Percentiles rank a stretch among this genome's conserved stretches.
phyloP scores from a whole-genome alignment of 2,888 invertebrate species.

The Rotaria sp. region DNA sequence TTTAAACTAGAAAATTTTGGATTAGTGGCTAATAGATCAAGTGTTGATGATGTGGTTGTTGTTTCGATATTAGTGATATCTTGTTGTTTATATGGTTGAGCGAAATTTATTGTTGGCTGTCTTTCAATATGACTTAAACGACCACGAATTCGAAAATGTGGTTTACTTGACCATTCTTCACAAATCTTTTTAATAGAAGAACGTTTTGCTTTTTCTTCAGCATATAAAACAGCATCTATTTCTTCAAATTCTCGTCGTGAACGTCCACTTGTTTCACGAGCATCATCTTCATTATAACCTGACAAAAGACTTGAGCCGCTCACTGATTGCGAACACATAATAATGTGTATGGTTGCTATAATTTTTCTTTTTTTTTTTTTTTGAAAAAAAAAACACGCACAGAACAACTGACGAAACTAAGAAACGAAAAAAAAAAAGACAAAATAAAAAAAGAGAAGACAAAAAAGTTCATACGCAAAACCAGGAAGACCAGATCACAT shows the following conservation, averaged over 20 bases:
- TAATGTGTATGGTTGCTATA: slow-evolving; percentile 1
- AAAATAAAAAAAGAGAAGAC: background rate
- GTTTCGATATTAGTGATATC: background rate
- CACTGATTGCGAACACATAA: slow-evolving; percentile 2
- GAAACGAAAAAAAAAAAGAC: background rate
- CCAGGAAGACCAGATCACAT: background rate
- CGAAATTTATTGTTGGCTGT: background rate
- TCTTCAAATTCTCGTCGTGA: slow-evolving; percentile 18
- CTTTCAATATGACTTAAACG: background rate
- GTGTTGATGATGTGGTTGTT: background rate
- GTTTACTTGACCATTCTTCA: slow-evolving; percentile 27
- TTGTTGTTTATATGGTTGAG: background rate
- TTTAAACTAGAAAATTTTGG: background rate
- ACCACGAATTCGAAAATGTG: slow-evolving; percentile 28
- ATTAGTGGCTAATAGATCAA: background rate
- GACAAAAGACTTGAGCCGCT: slow-evolving; percentile 28
- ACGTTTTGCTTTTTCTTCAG: background rate
- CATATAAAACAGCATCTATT: background rate
- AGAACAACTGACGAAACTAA: background rate
- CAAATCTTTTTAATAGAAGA: background rate
- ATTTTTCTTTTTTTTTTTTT: background rate
- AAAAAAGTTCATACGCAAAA: background rate
- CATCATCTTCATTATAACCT: slow-evolving; percentile 24
- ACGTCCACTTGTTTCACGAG: slow-evolving; percentile 2
- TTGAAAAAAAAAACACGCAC: background rate